Evolutionary conservation across 1,140 invertebrate genomes (phyloP).

Genomic region (Bradysia coprophila): DNA sequence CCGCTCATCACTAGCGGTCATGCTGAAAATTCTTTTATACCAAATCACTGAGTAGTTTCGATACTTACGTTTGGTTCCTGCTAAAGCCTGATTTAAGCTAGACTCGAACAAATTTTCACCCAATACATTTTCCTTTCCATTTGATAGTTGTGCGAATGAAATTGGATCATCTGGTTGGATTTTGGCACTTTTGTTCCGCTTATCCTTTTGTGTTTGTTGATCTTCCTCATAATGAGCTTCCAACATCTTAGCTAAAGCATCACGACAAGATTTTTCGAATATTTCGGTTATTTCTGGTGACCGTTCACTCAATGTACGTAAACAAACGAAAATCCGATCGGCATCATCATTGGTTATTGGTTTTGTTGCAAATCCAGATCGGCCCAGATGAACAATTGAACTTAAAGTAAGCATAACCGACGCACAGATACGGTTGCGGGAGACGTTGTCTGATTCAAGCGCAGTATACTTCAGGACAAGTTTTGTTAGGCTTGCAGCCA

Average conservation of each 20-base stretch:
- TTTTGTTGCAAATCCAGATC: constrained; percentile 46
- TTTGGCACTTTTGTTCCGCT: constrained; percentile 46
- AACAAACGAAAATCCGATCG: constrained; percentile 75
- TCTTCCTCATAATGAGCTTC: constrained; percentile 49
- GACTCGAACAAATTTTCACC: constrained; percentile 90
- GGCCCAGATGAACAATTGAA: constrained; percentile 70
- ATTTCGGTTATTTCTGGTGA: constrained; percentile 50
- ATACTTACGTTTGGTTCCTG: constrained; percentile 32
- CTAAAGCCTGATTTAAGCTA: constrained; percentile 79
- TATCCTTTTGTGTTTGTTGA: constrained; percentile 28
- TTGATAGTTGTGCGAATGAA: constrained; percentile 64
- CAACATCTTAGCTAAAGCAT: constrained; percentile 72
- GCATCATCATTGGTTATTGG: constrained; percentile 89
- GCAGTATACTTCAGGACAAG: constrained; percentile 47
- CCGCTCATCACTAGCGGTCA: too few relatives aligned
- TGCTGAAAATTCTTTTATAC: too few relatives aligned
- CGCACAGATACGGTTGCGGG: constrained; percentile 49
- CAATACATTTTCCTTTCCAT: constrained; percentile 48
- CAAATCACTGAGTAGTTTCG: neutral
- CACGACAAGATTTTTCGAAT: constrained; percentile 59
- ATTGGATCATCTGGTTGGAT: constrained; percentile 80
- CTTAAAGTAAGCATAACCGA: constrained; percentile 80
- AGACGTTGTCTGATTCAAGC: constrained; percentile 14
- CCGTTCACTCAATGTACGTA: constrained; percentile 58
- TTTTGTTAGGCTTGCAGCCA: constrained; percentile 84